These are phyloP conservation scores for Numenius phaeopus DNA, from an alignment of 2,797 vertebrate species.

Conservation along the genomic window DNA sequence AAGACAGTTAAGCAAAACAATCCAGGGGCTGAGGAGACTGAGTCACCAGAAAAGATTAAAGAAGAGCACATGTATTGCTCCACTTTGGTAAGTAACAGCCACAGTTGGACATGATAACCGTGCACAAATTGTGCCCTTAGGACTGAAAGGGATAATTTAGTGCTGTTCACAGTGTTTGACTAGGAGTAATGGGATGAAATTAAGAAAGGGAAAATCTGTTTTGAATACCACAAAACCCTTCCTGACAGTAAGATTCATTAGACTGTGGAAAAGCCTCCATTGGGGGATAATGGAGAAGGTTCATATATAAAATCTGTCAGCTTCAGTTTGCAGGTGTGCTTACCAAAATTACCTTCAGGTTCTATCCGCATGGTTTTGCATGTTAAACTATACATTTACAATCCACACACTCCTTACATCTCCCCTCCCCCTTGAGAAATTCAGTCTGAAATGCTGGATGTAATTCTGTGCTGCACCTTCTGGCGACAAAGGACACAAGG, in stretches of 20 bases:
- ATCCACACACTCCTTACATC: neutral
- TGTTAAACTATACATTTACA: neutral
- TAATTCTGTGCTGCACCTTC: neutral
- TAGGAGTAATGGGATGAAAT: slow-evolving; percentile 66
- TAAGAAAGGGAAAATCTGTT: slow-evolving; percentile 64
- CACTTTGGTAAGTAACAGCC: slow-evolving; percentile 34
- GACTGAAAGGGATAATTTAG: slow-evolving; percentile 59
- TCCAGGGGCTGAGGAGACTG: neutral
- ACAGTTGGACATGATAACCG: slow-evolving; percentile 55
- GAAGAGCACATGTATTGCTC: slow-evolving; percentile 27
- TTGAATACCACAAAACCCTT: slow-evolving; percentile 63
- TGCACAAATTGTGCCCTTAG: slow-evolving; percentile 41
- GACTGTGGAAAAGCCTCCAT: slow-evolving; percentile 25
- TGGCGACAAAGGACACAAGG: neutral
- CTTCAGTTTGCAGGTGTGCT: slow-evolving; percentile 36
- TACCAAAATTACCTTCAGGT: slow-evolving; percentile 30
- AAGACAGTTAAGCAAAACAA: neutral
- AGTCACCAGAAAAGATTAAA: slow-evolving; percentile 49
- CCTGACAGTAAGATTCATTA: slow-evolving; percentile 68
- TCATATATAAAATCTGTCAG: slow-evolving; percentile 52
- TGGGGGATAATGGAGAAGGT: slow-evolving; percentile 33
- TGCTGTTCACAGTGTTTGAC: slow-evolving; percentile 56
- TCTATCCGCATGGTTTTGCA: neutral
- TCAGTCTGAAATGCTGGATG: neutral
- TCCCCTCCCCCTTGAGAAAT: neutral